Evolutionary conservation across 1,140 invertebrate species (phyloP).

Genomic region (Drosophila miranda): DNA sequence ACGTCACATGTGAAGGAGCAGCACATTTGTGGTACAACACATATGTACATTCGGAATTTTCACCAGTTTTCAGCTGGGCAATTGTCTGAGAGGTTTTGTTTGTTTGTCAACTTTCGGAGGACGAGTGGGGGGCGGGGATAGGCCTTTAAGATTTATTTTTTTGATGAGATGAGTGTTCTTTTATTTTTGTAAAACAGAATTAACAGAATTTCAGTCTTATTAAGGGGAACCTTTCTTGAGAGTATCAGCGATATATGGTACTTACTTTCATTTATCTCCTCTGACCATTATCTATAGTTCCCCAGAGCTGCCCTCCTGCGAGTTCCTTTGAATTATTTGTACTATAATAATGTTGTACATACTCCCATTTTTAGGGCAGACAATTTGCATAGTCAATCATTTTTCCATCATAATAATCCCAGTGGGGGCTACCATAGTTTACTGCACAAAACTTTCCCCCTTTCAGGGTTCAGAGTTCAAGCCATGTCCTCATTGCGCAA

Average conservation of each 20-base stretch:
- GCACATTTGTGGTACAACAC: conserved; percentile 5
- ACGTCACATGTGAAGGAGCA: conserved; percentile 55
- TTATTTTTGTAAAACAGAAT: conserved; percentile 2
- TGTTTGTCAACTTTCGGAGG: background rate
- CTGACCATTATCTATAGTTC: too few relatives aligned
- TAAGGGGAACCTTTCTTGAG: too few relatives aligned
- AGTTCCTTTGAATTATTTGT: conserved; percentile 10
- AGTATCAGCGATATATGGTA: too few relatives aligned
- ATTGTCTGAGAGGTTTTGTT: conserved; percentile 33
- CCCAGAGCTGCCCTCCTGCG: too few relatives aligned
- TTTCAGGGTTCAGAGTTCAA: conserved; percentile 10
- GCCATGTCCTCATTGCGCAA: conserved; percentile 40
- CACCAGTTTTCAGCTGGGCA: conserved; percentile 39
- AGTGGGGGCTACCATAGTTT: conserved; percentile 2
- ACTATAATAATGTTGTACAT: conserved; percentile 28
- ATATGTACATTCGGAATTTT: conserved; percentile 7
- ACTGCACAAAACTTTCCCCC: conserved; percentile 25
- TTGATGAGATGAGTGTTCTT: conserved; percentile 1
- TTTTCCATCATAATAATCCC: conserved; percentile 35
- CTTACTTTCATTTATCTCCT: too few relatives aligned
- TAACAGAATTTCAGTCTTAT: background rate
- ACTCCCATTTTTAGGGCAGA: background rate
- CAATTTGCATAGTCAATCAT: conserved; percentile 12
- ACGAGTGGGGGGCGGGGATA: background rate
- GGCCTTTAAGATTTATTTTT: conserved; percentile 13